Conservation (phyloP, 2,797 vertebrate genomes). For the Eulemur mongoz region DNA sequence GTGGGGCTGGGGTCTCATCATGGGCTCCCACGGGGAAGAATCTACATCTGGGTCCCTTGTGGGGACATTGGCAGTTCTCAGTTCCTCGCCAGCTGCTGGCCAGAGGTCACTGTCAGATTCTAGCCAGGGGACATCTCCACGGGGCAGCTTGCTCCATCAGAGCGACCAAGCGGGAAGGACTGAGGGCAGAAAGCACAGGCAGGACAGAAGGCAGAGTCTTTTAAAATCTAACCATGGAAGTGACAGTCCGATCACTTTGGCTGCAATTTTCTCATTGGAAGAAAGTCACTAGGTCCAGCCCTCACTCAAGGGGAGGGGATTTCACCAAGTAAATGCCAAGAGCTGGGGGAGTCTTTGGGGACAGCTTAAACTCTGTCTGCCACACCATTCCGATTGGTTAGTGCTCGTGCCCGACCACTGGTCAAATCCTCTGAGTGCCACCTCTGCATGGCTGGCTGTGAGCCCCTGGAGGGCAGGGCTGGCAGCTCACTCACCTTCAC, state of each 20-base stretch:
- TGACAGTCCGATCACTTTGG: background rate
- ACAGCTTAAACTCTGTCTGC: background rate
- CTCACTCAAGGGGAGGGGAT: background rate
- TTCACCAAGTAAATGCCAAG: background rate
- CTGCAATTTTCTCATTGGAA: fast-evolving
- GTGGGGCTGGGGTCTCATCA: background rate
- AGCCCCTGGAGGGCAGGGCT: background rate
- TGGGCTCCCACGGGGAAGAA: background rate
- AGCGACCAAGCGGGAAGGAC: background rate
- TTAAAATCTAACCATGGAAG: background rate
- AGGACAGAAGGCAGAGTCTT: background rate
- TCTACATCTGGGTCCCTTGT: fast-evolving
- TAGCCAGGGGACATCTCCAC: fast-evolving
- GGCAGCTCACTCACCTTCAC: fast-evolving
- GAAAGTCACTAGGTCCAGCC: background rate
- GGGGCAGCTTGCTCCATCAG: background rate
- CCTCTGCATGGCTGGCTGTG: fast-evolving
- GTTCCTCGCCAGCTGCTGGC: background rate
- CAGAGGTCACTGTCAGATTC: background rate
- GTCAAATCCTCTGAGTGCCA: fast-evolving
- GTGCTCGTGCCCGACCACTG: fast-evolving
- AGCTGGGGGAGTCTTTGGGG: background rate
- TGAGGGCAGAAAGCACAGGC: background rate
- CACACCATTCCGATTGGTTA: fast-evolving
- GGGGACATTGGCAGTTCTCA: fast-evolving